Percentiles rank a stretch among this genome's conserved stretches.
Evolutionary conservation across 2,113 vertebrate genomes (phyloP).

Genomic region (Lophochroa leadbeateri): DNA sequence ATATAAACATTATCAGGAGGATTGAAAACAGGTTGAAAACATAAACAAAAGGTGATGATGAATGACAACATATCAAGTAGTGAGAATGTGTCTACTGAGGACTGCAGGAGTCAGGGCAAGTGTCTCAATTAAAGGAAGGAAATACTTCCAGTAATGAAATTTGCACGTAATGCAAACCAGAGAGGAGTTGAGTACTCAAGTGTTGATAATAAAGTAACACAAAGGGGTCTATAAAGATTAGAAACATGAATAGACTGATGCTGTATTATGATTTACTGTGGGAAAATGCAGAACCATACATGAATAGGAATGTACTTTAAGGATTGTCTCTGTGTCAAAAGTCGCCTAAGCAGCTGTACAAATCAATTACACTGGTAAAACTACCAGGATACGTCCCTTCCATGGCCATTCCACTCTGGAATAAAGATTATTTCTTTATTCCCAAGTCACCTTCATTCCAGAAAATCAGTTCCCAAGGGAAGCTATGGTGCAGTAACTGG

Average conservation of each 20-base stretch:
- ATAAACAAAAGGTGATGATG: slow-evolving; percentile 18
- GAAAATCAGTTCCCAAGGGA: not conserved
- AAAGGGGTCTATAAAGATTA: not conserved
- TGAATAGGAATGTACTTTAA: not conserved
- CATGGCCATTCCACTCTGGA: not conserved
- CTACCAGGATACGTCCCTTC: not conserved
- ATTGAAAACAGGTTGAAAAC: not conserved
- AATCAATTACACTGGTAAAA: not conserved
- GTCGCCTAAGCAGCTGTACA: not conserved
- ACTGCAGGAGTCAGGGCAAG: not conserved
- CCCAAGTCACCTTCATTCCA: not conserved
- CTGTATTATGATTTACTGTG: not conserved
- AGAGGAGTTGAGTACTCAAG: not conserved
- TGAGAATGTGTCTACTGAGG: not conserved
- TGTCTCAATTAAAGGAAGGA: not conserved
- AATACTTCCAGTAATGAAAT: not conserved
- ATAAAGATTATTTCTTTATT: not conserved
- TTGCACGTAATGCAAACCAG: not conserved
- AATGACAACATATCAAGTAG: not conserved
- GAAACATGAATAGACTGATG: not conserved
- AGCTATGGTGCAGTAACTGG: not conserved
- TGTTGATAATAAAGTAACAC: slow-evolving; percentile 28
- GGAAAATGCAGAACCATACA: not conserved
- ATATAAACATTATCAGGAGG: not conserved
- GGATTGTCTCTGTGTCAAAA: not conserved